phyloP scores from a whole-genome alignment of 2,113 vertebrate species.

The Proterorhinus semilunaris region DNA sequence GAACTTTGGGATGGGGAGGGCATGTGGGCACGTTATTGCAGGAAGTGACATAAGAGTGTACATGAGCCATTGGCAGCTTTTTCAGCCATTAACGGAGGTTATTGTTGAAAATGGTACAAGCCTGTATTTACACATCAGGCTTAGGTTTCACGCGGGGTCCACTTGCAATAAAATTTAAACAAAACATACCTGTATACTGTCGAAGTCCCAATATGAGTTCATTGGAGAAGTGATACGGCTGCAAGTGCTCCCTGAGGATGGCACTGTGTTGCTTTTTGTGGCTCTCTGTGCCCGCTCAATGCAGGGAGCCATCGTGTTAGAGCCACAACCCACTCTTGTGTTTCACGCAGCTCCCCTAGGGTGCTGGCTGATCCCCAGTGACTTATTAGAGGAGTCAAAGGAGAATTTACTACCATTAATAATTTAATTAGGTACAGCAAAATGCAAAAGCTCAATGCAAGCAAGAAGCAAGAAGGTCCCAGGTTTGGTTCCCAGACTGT shows the following conservation, averaged over 20 bases:
- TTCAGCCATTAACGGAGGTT: conserved; percentile 77
- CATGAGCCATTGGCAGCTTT: conserved; percentile 75
- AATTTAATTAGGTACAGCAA: conserved; percentile 7
- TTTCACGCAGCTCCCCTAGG: conserved; percentile 28
- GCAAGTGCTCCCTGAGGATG: conserved; percentile 73
- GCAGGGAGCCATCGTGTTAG: conserved; percentile 62
- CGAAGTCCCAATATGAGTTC: conserved; percentile 66
- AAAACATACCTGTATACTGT: conserved; percentile 80
- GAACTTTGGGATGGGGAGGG: conserved; percentile 52
- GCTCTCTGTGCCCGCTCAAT: conserved; percentile 60
- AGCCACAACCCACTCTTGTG: conserved; percentile 31
- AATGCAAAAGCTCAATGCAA: not conserved
- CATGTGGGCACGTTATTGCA: conserved; percentile 73
- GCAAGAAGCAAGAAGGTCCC: not conserved
- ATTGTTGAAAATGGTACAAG: conserved; percentile 85
- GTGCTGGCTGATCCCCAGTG: conserved; percentile 22
- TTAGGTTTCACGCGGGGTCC: conserved; percentile 75
- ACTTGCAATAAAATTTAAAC: conserved; percentile 80
- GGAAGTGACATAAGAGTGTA: conserved; percentile 87
- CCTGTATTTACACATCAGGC: conserved; percentile 78
- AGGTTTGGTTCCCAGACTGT: too few relatives aligned
- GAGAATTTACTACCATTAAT: conserved; percentile 14
- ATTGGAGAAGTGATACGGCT: conserved; percentile 75
- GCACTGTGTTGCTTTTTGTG: conserved; percentile 60
- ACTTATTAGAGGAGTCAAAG: conserved; percentile 19